These are phyloP conservation scores for Mastigias papua DNA, from an alignment of 30 jellyfish, hydroid and myxozoan genomes.

Conservation along the genomic window DNA sequence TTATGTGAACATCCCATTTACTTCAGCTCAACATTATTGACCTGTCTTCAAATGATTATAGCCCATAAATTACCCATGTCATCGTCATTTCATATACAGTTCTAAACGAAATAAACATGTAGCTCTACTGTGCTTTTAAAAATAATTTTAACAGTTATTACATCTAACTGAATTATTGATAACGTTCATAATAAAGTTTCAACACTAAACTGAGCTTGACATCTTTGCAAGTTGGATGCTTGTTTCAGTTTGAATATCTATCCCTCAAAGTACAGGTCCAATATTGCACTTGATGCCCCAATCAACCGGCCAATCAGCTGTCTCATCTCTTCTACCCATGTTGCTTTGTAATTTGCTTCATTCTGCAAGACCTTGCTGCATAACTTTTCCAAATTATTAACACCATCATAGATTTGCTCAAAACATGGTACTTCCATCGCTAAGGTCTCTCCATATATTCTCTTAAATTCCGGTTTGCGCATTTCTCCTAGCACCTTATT, in stretches of 20 bases:
- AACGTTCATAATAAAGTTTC: no score
- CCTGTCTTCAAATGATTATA: no score
- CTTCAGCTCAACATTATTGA: no score
- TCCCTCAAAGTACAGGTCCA: constrained; percentile 74
- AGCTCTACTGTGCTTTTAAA: no score
- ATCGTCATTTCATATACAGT: no score
- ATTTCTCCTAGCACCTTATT: constrained; percentile 57
- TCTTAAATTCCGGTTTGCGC: constrained; percentile 53
- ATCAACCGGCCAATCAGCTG: constrained; percentile 78
- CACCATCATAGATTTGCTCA: constrained; percentile 49
- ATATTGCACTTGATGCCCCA: constrained; percentile 72
- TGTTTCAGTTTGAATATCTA: not conserved
- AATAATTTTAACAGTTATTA: no score
- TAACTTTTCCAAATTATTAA: constrained; percentile 42
- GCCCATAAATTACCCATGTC: no score
- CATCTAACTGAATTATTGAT: no score
- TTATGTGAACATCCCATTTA: no score
- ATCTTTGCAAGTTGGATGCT: not conserved
- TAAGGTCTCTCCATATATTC: constrained; percentile 18
- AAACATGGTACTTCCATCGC: constrained; percentile 63
- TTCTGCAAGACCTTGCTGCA: constrained; percentile 67
- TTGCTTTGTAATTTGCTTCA: constrained; percentile 81
- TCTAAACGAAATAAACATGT: no score
- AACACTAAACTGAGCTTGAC: no score
- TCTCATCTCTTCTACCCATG: constrained; percentile 79